These are phyloP conservation scores for Sibirionetta formosa DNA, from an alignment of 2,797 vertebrate species.

Conservation along the genomic window DNA sequence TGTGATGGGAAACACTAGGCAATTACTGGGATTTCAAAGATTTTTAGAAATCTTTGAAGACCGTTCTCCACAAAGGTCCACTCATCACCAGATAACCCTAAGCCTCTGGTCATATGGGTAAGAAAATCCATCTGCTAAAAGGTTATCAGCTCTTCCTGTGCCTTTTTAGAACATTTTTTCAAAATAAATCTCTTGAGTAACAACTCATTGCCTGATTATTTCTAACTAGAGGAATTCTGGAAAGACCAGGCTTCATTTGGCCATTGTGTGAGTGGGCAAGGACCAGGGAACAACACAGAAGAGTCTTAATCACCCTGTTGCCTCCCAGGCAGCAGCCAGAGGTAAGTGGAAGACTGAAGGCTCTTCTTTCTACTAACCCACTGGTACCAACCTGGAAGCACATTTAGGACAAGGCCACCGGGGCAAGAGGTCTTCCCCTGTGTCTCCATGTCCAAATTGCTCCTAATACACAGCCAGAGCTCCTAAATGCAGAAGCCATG, in stretches of 20 bases:
- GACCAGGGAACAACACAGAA: not conserved
- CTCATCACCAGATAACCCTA: not conserved
- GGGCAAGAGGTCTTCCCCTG: not conserved
- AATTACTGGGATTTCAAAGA: not conserved
- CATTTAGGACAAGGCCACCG: not conserved
- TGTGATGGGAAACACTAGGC: not conserved
- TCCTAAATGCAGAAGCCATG: not conserved
- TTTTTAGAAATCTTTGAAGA: not conserved
- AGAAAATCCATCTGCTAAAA: not conserved
- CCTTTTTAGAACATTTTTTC: not conserved
- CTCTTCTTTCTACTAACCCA: not conserved
- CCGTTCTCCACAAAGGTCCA: not conserved
- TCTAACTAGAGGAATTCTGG: not conserved
- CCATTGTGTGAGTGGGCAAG: not conserved
- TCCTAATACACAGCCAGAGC: not conserved
- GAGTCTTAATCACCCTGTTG: fast-evolving
- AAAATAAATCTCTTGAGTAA: not conserved
- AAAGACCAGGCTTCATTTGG: not conserved
- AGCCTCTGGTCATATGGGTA: not conserved
- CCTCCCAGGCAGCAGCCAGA: not conserved
- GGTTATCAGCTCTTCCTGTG: not conserved
- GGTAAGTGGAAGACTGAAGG: not conserved
- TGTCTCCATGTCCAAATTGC: not conserved
- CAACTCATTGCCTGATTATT: not conserved
- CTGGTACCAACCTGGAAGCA: not conserved